Evolutionary conservation across 2,797 vertebrate species (phyloP).

Genomic region (Macropus fuliginosus): DNA sequence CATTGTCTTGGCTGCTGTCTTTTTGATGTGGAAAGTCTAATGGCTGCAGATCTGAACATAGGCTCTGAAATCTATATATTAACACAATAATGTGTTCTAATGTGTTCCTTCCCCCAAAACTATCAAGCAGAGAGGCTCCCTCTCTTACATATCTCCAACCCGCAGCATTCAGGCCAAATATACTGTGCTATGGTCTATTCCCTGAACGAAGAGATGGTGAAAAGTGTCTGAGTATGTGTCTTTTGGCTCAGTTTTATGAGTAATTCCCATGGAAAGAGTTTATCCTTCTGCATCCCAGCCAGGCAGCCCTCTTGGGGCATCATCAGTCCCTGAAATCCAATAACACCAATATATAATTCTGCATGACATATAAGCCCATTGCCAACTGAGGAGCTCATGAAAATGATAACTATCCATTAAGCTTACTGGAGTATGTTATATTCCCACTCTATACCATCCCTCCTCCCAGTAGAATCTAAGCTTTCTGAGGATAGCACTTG

Average conservation of each 20-base stretch:
- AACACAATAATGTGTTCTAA: too few species aligned
- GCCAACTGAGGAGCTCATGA: too few species aligned
- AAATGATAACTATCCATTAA: not conserved
- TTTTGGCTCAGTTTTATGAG: too few species aligned
- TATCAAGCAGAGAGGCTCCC: not conserved
- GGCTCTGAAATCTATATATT: too few species aligned
- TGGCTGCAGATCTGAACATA: too few species aligned
- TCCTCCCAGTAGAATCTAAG: not conserved
- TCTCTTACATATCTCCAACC: not conserved
- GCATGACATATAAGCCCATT: not conserved
- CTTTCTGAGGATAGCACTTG: not conserved
- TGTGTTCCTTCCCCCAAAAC: not conserved
- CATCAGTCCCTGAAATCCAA: not conserved
- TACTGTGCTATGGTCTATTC: too few species aligned
- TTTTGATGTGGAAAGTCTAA: too few species aligned
- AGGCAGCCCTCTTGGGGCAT: not conserved
- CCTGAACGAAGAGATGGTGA: too few species aligned
- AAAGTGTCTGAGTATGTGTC: too few species aligned
- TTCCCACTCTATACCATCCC: not conserved
- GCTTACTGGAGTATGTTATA: not conserved
- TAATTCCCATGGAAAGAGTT: too few species aligned
- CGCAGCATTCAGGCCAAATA: not conserved
- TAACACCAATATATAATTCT: not conserved
- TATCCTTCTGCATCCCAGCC: too few species aligned
- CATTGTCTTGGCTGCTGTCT: too few species aligned